Conservation (phyloP, 2,113 vertebrate species). For the Rana temporaria region DNA sequence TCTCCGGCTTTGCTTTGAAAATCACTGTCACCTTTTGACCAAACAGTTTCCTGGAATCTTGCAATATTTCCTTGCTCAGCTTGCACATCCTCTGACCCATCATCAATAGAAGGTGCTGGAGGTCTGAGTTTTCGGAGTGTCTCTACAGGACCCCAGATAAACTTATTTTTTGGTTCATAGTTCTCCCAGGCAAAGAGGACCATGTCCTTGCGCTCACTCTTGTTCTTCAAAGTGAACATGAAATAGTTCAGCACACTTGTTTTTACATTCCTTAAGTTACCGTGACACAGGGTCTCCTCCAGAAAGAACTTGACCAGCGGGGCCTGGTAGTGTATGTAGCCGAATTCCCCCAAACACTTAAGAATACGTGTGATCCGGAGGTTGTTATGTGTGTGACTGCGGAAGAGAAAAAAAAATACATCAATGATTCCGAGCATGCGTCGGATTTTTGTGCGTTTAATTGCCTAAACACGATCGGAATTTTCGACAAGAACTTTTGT, state of each 20-base stretch:
- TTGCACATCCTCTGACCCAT: too few species aligned
- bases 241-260: constrained; percentile 95
- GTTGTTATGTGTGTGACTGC: constrained; percentile 94
- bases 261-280: constrained; percentile 80
- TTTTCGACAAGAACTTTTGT: too few species aligned
- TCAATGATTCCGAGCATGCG: too few species aligned
- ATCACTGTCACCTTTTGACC: too few species aligned
- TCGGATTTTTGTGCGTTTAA: too few species aligned
- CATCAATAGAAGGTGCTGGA: not conserved
- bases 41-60: too few species aligned
- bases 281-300: constrained; percentile 83
- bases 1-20: too few species aligned
- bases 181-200: constrained; percentile 81
- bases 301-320: constrained; percentile 92
- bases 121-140: not conserved
- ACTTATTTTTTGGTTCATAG: not conserved
- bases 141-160: constrained; percentile 10
- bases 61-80: too few species aligned
- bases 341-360: constrained; percentile 94
- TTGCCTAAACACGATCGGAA: too few species aligned
- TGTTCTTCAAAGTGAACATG: constrained; percentile 85
- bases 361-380: constrained; percentile 93
- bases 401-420: too few species aligned
- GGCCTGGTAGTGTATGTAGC: constrained; percentile 84
- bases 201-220: constrained; percentile 78